These are phyloP conservation scores for Seladonia tumulorum DNA, from an alignment of 2,888 invertebrate genomes.

Conservation along the genomic window DNA sequence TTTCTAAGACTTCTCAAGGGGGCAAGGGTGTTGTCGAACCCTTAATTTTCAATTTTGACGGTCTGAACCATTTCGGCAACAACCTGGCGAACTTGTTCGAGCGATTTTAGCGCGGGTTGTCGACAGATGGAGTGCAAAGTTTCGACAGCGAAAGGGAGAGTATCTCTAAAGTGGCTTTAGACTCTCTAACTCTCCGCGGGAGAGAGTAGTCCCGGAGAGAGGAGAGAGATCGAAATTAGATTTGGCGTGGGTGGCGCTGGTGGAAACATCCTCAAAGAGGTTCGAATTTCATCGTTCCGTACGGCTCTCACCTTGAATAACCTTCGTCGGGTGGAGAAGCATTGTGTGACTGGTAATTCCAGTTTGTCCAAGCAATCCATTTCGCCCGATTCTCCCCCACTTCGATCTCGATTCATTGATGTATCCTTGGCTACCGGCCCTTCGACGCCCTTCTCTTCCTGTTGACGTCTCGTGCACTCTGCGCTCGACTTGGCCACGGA, in stretches of 20 bases:
- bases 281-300: constrained; percentile 60
- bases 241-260: constrained; percentile 45
- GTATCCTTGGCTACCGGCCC: constrained; percentile 2
- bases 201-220: neutral
- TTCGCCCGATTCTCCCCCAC: constrained; percentile 16
- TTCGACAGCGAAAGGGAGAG: constrained; percentile 42
- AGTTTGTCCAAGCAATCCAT: constrained; percentile 56
- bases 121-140: constrained; percentile 50
- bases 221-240: constrained; percentile 69
- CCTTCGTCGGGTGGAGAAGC: constrained; percentile 26
- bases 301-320: constrained; percentile 56
- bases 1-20: neutral
- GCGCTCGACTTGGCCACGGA: neutral
- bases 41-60: neutral
- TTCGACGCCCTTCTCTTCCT: neutral
- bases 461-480: neutral
- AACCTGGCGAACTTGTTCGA: neutral
- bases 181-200: neutral
- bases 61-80: neutral
- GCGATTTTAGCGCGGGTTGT: constrained; percentile 35
- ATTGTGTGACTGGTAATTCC: constrained; percentile 59
- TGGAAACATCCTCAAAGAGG: constrained; percentile 59
- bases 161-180: constrained; percentile 43
- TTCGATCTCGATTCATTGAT: constrained; percentile 15
- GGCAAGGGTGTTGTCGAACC: neutral